phyloP scores from a whole-genome alignment of 1,140 invertebrate species.

The Lysiphlebus fabarum region DNA sequence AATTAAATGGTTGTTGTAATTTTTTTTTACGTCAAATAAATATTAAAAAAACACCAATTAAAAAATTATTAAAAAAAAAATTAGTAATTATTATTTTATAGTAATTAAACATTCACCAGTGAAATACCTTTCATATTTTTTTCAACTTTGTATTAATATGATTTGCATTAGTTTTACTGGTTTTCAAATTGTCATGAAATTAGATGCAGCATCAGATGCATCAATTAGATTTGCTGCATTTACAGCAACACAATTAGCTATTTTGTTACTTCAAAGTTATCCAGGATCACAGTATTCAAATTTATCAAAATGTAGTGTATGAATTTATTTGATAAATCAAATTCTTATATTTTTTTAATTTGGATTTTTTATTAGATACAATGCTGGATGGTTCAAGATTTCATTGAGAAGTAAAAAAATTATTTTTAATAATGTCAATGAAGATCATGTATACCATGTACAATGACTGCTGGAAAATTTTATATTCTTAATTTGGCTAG shows the following conservation, averaged over 20 bases:
- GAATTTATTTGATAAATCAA: background rate
- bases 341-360: too few species aligned
- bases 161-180: constrained; percentile 35
- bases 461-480: constrained; percentile 26
- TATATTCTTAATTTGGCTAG: constrained; percentile 22
- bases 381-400: constrained; percentile 21
- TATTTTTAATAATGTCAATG: constrained; percentile 25
- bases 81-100: too few species aligned
- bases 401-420: constrained; percentile 22
- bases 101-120: too few species aligned
- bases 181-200: background rate
- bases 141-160: constrained; percentile 34
- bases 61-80: too few species aligned
- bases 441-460: constrained; percentile 21
- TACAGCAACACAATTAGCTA: constrained; percentile 12
- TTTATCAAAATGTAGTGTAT: constrained; percentile 23
- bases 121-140: too few species aligned
- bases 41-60: too few species aligned
- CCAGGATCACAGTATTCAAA: constrained; percentile 18
- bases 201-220: constrained; percentile 11
- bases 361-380: constrained; percentile 22
- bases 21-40: too few species aligned
- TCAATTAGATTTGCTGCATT: constrained; percentile 21
- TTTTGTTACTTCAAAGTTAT: constrained; percentile 26
- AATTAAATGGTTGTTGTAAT: too few species aligned